These are phyloP conservation scores for Sphenodon punctatus DNA, from an alignment of 2,797 vertebrate species.

Conservation along the genomic window DNA sequence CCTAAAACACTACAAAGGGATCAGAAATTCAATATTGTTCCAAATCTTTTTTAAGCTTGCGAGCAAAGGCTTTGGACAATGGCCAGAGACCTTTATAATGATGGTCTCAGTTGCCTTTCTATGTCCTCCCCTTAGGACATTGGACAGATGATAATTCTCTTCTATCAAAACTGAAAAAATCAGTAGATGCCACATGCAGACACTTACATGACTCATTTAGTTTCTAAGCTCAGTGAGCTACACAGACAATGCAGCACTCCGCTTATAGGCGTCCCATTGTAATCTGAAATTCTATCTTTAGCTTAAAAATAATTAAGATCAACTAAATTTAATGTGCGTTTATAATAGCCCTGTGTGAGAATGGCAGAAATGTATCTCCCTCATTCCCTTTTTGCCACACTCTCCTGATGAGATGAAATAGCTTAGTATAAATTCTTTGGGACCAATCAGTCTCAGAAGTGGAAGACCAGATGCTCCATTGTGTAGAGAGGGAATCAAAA, in stretches of 20 bases:
- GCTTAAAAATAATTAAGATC: neutral
- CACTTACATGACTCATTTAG: neutral
- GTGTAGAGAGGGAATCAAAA: neutral
- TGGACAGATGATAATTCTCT: neutral
- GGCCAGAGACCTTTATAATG: neutral
- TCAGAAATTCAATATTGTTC: neutral
- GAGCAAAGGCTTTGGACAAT: neutral
- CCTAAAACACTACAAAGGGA: neutral
- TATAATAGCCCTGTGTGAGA: neutral
- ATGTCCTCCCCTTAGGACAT: neutral
- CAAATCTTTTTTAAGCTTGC: neutral
- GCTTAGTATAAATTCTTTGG: neutral
- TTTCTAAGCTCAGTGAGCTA: neutral
- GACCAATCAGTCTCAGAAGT: neutral
- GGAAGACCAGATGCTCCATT: rapidly evolving
- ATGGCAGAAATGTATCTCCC: neutral
- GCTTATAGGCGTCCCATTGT: neutral
- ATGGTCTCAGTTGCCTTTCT: neutral
- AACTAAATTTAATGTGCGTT: neutral
- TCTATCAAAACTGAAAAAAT: neutral
- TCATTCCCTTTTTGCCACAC: neutral
- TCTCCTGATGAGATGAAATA: neutral
- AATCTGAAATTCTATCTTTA: neutral
- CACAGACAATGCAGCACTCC: neutral
- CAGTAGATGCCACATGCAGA: neutral